Evolutionary conservation across 1,140 invertebrate genomes (phyloP).

Genomic region (Pemphigus obesinymphae): DNA sequence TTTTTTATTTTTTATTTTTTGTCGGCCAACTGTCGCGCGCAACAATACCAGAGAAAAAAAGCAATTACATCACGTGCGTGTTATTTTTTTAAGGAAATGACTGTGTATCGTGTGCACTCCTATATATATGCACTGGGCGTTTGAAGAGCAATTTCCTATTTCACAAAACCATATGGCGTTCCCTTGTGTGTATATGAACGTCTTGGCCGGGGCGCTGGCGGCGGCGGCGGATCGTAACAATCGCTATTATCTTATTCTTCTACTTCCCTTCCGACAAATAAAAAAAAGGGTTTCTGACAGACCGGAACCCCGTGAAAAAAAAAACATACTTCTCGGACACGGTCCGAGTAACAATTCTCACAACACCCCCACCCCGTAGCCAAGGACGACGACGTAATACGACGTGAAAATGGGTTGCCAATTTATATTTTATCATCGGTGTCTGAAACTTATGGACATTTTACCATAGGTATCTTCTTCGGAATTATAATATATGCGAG

Average conservation of each 20-base stretch:
- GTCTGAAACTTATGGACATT: not conserved
- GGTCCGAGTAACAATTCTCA: slow-evolving; percentile 39
- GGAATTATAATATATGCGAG: not conserved
- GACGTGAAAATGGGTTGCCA: not conserved
- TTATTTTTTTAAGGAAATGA: slow-evolving; percentile 36
- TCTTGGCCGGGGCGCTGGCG: not conserved
- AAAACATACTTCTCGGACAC: slow-evolving; percentile 28
- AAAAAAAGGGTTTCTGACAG: slow-evolving; percentile 36
- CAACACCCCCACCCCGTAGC: not conserved
- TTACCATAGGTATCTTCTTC: not conserved
- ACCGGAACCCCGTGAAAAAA: slow-evolving; percentile 31
- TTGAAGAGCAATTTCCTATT: slow-evolving; percentile 42
- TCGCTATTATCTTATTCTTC: slow-evolving; percentile 40
- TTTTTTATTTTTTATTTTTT: slow-evolving; percentile 22
- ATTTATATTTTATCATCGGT: not conserved
- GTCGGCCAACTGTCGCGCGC: slow-evolving; percentile 33
- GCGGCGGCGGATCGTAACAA: slow-evolving; percentile 17
- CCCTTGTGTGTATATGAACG: not conserved
- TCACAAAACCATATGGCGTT: slow-evolving; percentile 40
- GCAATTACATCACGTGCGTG: slow-evolving; percentile 39
- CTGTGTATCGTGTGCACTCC: slow-evolving; percentile 30
- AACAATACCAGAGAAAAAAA: slow-evolving; percentile 38
- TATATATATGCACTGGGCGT: slow-evolving; percentile 15
- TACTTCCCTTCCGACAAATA: slow-evolving; percentile 18
- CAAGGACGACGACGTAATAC: not conserved